Evolutionary conservation across 1,140 invertebrate species (phyloP).

Genomic region (Sitophilus oryzae): DNA sequence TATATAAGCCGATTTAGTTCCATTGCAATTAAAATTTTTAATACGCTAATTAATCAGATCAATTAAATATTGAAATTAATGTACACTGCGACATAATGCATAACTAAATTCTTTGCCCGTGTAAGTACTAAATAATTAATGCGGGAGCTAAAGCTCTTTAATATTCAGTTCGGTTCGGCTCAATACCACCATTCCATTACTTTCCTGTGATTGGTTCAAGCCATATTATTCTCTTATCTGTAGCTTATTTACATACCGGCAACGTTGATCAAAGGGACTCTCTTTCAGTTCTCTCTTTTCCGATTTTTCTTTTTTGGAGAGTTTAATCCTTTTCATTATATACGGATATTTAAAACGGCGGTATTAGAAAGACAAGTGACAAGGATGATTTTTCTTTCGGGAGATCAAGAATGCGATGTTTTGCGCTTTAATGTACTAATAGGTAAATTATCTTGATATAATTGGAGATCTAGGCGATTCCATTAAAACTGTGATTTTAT

Average conservation of each 20-base stretch:
- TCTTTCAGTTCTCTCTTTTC: background rate
- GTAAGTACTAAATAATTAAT: background rate
- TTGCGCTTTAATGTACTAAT: no score
- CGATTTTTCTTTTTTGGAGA: background rate
- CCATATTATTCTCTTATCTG: slow-evolving; percentile 39
- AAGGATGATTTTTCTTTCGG: no score
- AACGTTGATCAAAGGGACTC: slow-evolving; percentile 12
- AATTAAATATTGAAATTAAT: no score
- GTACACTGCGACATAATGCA: background rate
- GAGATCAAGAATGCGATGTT: no score
- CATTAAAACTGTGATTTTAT: no score
- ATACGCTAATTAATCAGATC: no score
- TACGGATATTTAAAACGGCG: background rate
- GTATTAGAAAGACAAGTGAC: background rate
- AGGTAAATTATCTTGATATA: no score
- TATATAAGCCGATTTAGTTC: no score
- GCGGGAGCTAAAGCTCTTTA: background rate
- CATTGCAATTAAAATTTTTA: no score
- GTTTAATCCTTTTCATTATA: background rate
- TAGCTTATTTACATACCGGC: slow-evolving; percentile 36
- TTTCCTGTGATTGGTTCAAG: slow-evolving; percentile 37
- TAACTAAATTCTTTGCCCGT: background rate
- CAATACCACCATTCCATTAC: slow-evolving; percentile 39
- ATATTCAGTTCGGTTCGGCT: slow-evolving; percentile 30
- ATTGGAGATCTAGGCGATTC: no score